phyloP scores from a whole-genome alignment of 2,113 vertebrate genomes.

The Suncus etruscus region DNA sequence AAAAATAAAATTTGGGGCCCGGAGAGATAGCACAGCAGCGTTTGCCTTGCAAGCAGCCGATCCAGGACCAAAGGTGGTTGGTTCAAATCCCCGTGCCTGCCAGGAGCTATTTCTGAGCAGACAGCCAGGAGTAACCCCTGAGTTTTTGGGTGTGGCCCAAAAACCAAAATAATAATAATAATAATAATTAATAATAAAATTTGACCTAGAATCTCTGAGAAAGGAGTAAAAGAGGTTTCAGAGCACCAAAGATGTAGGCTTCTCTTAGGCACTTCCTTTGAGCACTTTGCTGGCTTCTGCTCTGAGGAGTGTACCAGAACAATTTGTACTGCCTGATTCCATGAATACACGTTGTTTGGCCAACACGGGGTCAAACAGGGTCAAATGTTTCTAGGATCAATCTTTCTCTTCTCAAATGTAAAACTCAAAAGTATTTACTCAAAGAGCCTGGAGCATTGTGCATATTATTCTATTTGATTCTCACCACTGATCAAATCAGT shows the following conservation, averaged over 20 bases:
- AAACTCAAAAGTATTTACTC: conserved; percentile 41
- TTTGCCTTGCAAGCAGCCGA: too few species aligned
- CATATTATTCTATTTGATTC: background rate
- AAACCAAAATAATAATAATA: too few species aligned
- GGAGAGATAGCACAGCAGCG: too few species aligned
- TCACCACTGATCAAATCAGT: background rate
- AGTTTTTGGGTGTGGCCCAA: too few species aligned
- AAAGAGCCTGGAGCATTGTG: conserved; percentile 22
- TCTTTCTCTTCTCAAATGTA: conserved; percentile 42
- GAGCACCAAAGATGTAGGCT: background rate
- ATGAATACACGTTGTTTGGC: background rate
- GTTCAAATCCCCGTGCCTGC: too few species aligned
- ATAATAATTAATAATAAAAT: too few species aligned
- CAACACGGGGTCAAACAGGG: background rate
- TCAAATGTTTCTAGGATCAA: background rate
- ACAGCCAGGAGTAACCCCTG: too few species aligned
- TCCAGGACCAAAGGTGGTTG: too few species aligned
- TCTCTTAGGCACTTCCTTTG: background rate
- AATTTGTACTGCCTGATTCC: background rate
- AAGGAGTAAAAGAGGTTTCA: background rate
- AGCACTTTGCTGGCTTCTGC: background rate
- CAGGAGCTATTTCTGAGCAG: too few species aligned
- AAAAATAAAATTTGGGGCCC: conserved; percentile 23
- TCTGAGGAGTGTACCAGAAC: background rate
- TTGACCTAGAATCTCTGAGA: conserved; percentile 14